Base-by-base conservation (phyloP, 2,113 vertebrate genomes). In the Danio rerio region DNA sequence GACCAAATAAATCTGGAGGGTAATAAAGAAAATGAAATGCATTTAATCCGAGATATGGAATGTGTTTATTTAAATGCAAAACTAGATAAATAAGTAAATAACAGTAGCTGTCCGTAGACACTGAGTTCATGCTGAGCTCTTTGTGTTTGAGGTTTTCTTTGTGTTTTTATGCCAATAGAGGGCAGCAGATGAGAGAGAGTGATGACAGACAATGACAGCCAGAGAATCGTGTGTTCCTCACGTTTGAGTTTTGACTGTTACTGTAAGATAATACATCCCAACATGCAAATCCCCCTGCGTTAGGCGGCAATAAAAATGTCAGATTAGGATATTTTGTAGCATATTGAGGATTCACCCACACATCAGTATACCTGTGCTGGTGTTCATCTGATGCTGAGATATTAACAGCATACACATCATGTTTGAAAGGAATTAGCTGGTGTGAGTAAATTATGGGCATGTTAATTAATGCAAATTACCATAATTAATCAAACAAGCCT, bases 151-250 rank as follows among this genome's bases (percentile, higher is more conserved):
- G 31, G 16, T 47, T 13, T 15, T 11, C 4, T 58, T 15, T 47
- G 10, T 61, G 11, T 70, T 53, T 75, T 43, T 52, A 47, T 50
- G 52, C 88, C 88, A 85, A 89, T 72, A 89, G 88, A 87, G 88
- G 88, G 88, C 86, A 89, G 88, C 85, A 88, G 80, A 89, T 81
- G 85, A 86, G 76, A 85, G 72, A 78, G 53, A 74, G 59, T 63
- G 80, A 52, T 71, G 70, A 62, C 73, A 63, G 42, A 61, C 76
- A 80, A 75, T 86, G 83, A 87, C 91, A 92, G 90, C 90, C 88
- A 31, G 88, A 58, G 80, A 78, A 83, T 83, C 71, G 55, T 80
- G 77, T 31, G 31, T 78, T 79, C 52, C 74, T 84, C 47, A 83
- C 61, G 65, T 88, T 83, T 82, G 77, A 80, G 83, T 83, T 81